phyloP scores from a whole-genome alignment of 1,140 invertebrate genomes.

The Drosophila fuyamai region DNA sequence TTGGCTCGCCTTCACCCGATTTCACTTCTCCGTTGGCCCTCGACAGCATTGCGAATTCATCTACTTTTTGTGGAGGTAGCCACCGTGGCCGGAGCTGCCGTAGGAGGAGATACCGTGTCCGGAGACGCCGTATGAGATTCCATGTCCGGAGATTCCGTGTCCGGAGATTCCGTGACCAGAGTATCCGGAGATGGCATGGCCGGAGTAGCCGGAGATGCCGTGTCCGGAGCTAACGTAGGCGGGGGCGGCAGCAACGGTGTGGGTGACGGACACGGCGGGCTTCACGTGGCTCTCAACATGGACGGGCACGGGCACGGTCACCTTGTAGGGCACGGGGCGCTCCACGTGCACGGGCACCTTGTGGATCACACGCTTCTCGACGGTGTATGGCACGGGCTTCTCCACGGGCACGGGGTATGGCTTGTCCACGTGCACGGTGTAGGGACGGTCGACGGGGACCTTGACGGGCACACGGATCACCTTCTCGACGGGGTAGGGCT shows the following conservation, averaged over 20 bases:
- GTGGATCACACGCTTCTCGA: conserved; percentile 86
- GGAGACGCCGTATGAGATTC: conserved; percentile 40
- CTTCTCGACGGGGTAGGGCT: conserved; percentile 88
- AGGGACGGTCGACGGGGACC: conserved; percentile 87
- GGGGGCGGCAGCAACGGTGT: conserved; percentile 58
- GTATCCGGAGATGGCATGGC: conserved; percentile 44
- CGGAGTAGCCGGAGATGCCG: conserved; percentile 40
- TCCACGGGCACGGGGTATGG: conserved; percentile 87
- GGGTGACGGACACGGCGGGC: conserved; percentile 57
- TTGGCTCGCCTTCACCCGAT: conserved; percentile 67
- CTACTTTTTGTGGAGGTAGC: conserved; percentile 83
- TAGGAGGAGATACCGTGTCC: conserved; percentile 61
- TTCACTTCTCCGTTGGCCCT: conserved; percentile 58
- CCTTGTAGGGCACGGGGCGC: conserved; percentile 87
- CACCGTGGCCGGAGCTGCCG: conserved; percentile 69
- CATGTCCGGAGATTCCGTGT: conserved; percentile 44
- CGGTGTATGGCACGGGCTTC: conserved; percentile 87
- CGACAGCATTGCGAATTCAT: conserved; percentile 63
- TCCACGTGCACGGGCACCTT: conserved; percentile 85
- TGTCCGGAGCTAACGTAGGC: conserved; percentile 39
- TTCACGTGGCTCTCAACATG: conserved; percentile 84
- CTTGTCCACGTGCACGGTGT: conserved; percentile 87
- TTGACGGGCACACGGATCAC: conserved; percentile 85
- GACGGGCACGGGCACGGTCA: conserved; percentile 87
- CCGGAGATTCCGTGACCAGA: conserved; percentile 42